These are phyloP conservation scores for Arremon aurantiirostris DNA, from an alignment of 2,797 vertebrate genomes.

Conservation along the genomic window DNA sequence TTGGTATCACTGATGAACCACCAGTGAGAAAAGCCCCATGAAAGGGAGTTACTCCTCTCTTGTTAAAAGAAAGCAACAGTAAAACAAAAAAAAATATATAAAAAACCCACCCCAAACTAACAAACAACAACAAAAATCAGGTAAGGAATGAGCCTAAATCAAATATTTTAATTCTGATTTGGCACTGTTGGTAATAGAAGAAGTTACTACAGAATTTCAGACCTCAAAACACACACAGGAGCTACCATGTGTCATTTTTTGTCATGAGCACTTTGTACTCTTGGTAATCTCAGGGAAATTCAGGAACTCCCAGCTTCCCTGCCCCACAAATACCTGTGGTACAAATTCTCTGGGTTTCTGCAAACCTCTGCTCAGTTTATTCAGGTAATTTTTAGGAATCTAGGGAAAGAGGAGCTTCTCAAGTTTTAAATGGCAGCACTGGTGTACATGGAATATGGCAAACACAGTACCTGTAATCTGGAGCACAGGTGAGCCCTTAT, in stretches of 20 bases:
- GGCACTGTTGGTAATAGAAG: not conserved
- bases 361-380: not conserved
- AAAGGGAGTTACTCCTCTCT: not conserved
- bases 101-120: not conserved
- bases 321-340: not conserved
- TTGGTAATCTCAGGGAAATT: not conserved
- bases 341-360: not conserved
- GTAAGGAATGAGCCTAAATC: fast-evolving
- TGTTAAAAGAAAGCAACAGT: not conserved
- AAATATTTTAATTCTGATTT: not conserved
- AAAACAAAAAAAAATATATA: not conserved
- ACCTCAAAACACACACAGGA: not conserved
- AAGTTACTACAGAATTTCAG: not conserved
- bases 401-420: not conserved
- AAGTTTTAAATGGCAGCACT: no score
- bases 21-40: not conserved
- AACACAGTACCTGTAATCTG: not conserved
- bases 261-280: not conserved
- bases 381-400: not conserved
- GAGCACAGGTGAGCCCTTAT: not conserved
- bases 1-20: not conserved
- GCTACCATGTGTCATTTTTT: not conserved
- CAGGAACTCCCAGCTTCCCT: not conserved
- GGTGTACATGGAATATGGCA: not conserved
- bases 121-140: not conserved